Percentiles rank a stretch among this genome's conserved stretches.
These are phyloP conservation scores for Gymnocypris eckloni DNA, from an alignment of 2,797 vertebrate species.

Conservation along the genomic window DNA sequence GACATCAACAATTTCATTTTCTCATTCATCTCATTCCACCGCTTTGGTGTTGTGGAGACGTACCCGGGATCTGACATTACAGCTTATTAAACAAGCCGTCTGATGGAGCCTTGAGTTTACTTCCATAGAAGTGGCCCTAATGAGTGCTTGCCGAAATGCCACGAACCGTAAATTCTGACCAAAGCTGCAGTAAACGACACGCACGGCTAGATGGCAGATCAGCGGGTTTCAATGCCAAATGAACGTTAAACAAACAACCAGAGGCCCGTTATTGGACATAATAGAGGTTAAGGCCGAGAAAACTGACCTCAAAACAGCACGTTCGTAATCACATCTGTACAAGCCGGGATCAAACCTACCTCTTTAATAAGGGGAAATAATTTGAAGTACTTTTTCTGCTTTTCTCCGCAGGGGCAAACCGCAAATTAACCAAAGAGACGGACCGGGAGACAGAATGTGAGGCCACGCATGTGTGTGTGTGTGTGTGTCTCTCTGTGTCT, in stretches of 20 bases:
- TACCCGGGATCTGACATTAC: slow-evolving; percentile 37
- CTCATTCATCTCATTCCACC: slow-evolving; percentile 51
- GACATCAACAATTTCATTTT: slow-evolving; percentile 57
- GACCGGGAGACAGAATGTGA: slow-evolving; percentile 25
- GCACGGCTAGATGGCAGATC: slow-evolving; percentile 46
- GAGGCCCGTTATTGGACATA: slow-evolving; percentile 54
- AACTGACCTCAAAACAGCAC: slow-evolving; percentile 18
- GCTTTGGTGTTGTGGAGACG: slow-evolving; percentile 14
- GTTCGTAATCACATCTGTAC: slow-evolving; percentile 57
- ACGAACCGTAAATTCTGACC: slow-evolving; percentile 55
- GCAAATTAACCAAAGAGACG: slow-evolving; percentile 51
- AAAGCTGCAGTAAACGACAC: slow-evolving; percentile 27
- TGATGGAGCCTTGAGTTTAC: slow-evolving; percentile 38
- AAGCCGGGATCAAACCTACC: slow-evolving; percentile 28
- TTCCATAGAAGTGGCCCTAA: slow-evolving; percentile 51
- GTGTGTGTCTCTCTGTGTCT: no score
- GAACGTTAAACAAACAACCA: slow-evolving; percentile 64
- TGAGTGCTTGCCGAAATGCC: slow-evolving; percentile 58
- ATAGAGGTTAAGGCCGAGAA: slow-evolving; percentile 50
- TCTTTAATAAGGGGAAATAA: slow-evolving; percentile 37
- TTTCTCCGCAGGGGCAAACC: slow-evolving; percentile 50
- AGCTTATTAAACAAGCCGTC: slow-evolving; percentile 52
- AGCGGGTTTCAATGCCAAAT: slow-evolving; percentile 59
- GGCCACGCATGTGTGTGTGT: slow-evolving; percentile 1
- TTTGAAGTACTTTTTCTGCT: slow-evolving; percentile 31